phyloP scores from a whole-genome alignment of 2,888 invertebrate species.

The Syrphus vitripennis region DNA sequence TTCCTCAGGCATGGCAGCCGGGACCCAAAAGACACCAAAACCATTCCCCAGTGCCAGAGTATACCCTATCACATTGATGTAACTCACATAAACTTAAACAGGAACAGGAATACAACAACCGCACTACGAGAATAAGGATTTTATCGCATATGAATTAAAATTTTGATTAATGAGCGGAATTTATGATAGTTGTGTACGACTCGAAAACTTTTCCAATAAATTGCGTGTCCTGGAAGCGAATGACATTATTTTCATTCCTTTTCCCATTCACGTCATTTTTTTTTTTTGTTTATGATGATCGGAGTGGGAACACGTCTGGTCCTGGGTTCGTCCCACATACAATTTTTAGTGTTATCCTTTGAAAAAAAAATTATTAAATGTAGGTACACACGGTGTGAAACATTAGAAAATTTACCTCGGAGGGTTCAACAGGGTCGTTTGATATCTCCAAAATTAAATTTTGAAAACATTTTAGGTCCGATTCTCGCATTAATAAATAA shows the following conservation, averaged over 20 bases:
- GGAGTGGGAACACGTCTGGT: not conserved
- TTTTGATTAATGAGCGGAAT: constrained; percentile 71
- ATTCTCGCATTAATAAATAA: constrained; percentile 54
- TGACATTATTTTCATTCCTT: constrained; percentile 54
- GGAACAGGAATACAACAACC: constrained; percentile 17
- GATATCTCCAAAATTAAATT: constrained; percentile 64
- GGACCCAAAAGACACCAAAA: not conserved
- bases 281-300: not conserved
- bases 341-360: not conserved
- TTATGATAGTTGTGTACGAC: constrained; percentile 67
- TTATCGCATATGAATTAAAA: constrained; percentile 71
- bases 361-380: no score
- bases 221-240: constrained; percentile 64
- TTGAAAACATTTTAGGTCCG: constrained; percentile 55
- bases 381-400: constrained; percentile 24
- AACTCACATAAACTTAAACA: constrained; percentile 40
- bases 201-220: constrained; percentile 68
- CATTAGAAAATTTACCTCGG: constrained; percentile 45
- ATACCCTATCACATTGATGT: not conserved
- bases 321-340: not conserved
- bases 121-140: constrained; percentile 40
- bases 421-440: constrained; percentile 36
- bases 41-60: not conserved
- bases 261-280: not conserved
- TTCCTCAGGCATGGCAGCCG: constrained; percentile 54